A percentile compares a stretch with the other conserved stretches of the same genome.
Conservation (phyloP, 1,140 invertebrate genomes). For the Orchesella cincta region DNA sequence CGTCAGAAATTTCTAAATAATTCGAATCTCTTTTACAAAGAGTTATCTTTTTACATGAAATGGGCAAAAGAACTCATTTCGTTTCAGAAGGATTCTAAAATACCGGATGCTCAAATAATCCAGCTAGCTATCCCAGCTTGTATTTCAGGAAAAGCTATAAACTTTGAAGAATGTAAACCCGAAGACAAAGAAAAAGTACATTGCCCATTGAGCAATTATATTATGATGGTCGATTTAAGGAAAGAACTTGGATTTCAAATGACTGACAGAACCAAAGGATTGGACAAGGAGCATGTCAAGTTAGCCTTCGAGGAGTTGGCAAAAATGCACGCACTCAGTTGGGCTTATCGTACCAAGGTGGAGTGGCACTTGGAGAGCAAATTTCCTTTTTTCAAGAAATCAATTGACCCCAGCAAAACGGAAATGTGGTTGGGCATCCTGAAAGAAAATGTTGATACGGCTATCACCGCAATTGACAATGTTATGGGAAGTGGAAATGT, state of each 20-base stretch:
- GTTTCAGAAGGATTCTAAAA: neutral
- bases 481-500: neutral
- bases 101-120: neutral
- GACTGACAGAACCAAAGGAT: slow-evolving; percentile 56
- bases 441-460: neutral
- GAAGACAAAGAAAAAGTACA: neutral
- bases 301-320: slow-evolving; percentile 58
- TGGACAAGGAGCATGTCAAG: slow-evolving; percentile 57
- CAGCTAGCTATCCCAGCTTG: neutral
- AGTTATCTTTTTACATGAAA: slow-evolving; percentile 13
- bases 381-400: neutral
- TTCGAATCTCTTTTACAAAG: slow-evolving; percentile 28
- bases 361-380: neutral
- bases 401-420: neutral
- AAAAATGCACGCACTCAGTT: slow-evolving; percentile 61
- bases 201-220: slow-evolving; percentile 32
- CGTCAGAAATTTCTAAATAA: slow-evolving; percentile 30
- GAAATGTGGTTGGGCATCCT: slow-evolving; percentile 1
- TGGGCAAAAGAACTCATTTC: neutral
- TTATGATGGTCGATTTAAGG: slow-evolving; percentile 61
- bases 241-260: slow-evolving; percentile 55
- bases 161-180: neutral
- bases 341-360: slow-evolving; percentile 53
- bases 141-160: neutral
- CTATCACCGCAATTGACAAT: neutral